Evolutionary conservation across 2,113 vertebrate species (phyloP).

Genomic region (Pogonocichla stellata): DNA sequence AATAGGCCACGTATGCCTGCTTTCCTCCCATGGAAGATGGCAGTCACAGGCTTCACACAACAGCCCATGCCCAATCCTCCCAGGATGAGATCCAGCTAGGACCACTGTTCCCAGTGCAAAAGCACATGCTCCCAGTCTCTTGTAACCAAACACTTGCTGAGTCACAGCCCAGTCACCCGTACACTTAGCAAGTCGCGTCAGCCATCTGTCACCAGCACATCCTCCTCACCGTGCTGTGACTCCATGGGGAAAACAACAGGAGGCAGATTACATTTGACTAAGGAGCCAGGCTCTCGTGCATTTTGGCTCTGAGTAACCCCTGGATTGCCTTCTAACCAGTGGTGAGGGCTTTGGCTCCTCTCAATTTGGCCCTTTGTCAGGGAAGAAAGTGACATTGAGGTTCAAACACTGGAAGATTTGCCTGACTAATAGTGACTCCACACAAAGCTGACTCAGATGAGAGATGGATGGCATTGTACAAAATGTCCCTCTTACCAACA

Average conservation of each 20-base stretch:
- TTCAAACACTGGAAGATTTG: background rate
- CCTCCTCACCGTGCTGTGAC: conserved; percentile 48
- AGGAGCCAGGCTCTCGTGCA: background rate
- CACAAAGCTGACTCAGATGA: background rate
- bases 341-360: background rate
- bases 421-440: conserved; percentile 22
- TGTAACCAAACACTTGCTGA: conserved; percentile 61
- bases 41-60: background rate
- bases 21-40: background rate
- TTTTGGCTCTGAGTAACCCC: conserved; percentile 14
- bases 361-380: conserved; percentile 5
- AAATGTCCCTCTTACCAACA: background rate
- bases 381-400: conserved; percentile 8
- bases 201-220: conserved; percentile 62
- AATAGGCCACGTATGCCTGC: background rate
- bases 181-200: background rate
- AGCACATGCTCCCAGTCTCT: background rate
- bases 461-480: background rate
- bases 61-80: background rate
- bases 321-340: background rate
- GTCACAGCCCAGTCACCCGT: conserved; percentile 62
- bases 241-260: conserved; percentile 43
- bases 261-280: background rate
- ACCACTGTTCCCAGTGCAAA: background rate
- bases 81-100: background rate